These are phyloP conservation scores for Ophion ventricosus DNA, from an alignment of 2,888 invertebrate species.

Conservation along the genomic window DNA sequence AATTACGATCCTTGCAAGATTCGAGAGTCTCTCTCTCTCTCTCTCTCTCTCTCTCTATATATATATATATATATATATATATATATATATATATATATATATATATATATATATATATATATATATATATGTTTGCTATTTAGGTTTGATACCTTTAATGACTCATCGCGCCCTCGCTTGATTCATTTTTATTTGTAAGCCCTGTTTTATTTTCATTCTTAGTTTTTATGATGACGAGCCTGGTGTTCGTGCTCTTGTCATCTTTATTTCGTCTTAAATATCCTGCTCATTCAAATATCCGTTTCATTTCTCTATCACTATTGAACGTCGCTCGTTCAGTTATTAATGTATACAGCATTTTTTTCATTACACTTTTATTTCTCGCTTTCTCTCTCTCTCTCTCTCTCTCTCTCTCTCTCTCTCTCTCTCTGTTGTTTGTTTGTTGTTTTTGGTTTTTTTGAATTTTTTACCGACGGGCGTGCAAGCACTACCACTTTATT, in stretches of 20 bases:
- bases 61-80: background rate
- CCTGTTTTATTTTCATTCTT: slow-evolving; percentile 21
- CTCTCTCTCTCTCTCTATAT: background rate
- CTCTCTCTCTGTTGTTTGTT: too few species aligned
- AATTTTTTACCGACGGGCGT: too few species aligned
- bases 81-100: background rate
- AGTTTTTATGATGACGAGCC: slow-evolving; percentile 17
- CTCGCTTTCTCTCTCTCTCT: slow-evolving; percentile 14
- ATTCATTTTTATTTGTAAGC: slow-evolving; percentile 8
- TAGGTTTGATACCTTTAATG: slow-evolving; percentile 60
- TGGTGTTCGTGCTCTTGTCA: slow-evolving; percentile 1
- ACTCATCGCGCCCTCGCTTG: slow-evolving; percentile 36
- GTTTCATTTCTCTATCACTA: too few species aligned
- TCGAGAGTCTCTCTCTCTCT: background rate
- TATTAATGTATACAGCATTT: background rate
- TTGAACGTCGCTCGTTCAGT: too few species aligned
- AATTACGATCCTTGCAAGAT: slow-evolving; percentile 57
- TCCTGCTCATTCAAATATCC: too few species aligned
- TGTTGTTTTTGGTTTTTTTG: too few species aligned
- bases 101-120: background rate
- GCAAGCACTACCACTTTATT: too few species aligned
- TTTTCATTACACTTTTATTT: slow-evolving; percentile 4
- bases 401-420: background rate
- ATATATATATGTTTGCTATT: slow-evolving; percentile 40
- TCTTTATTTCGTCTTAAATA: background rate